Evolutionary conservation across 2,797 vertebrate species (phyloP), one percentile per base, ranked within the genome.

Genomic region (Epinephelus coioides): DNA sequence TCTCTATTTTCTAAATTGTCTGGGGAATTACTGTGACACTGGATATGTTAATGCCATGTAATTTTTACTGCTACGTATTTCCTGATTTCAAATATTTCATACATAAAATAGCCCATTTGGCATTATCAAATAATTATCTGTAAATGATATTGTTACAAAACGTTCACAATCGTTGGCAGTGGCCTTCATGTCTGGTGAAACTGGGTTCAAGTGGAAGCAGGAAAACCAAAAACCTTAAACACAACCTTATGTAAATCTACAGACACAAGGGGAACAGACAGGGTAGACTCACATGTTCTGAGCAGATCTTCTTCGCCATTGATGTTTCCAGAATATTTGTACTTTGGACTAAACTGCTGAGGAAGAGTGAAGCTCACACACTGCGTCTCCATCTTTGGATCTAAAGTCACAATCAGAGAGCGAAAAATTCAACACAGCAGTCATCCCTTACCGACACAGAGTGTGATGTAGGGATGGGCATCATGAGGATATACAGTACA

Each of bases 271-370:
- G 46, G 23, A 21, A n/a, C 15, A 14, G 12, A 19, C 15, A 14
- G 12, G 18, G 21, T 11, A 38, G 3, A 97, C 98, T 96, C 91
- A 99, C 98, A 98, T 78, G 98, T 99, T 73, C 98, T 96, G 77
- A 98, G 92, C 34, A 97, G 72, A 90, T 99, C 97, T 13, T 97
- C 95, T 53, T 96, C 97, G 4, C 86, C 93, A 30, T 94, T 95
- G 69, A 94, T 89, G 87, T 96, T 96, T 83, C 95, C 96, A 18
- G 89, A 94, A 5, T 92, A 75, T 79, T 92, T 93, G 83, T 94
- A 97, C 87, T 98, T 99, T 46, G 95, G 86, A 75, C 86, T 87
- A 83, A 98, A 98, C 88, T 99, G 98, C 90, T 99, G 96, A 43
- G 94, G 94, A 83, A 99, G 95, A 18, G 97, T 97, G 88, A 98